Percentiles rank a stretch among this genome's conserved stretches.
These are phyloP conservation scores for Sapajus apella DNA, from an alignment of 2,113 vertebrate genomes.

Conservation along the genomic window DNA sequence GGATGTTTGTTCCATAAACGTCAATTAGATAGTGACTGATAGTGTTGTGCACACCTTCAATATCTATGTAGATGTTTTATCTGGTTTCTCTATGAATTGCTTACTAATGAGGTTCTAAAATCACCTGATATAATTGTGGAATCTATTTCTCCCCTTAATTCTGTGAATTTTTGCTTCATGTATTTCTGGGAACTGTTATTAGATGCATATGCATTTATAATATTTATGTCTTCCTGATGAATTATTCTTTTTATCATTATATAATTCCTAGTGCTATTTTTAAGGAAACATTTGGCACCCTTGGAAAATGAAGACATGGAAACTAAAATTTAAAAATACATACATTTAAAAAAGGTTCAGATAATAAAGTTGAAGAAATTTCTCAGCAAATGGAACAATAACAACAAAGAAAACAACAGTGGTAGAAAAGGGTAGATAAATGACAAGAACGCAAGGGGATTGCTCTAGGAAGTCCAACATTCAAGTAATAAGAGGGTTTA, in stretches of 20 bases:
- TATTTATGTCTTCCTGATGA: background rate
- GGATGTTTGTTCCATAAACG: background rate
- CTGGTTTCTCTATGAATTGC: background rate
- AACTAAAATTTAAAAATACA: background rate
- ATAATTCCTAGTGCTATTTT: background rate
- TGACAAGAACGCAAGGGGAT: background rate
- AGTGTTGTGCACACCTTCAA: background rate
- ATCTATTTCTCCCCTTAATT: background rate
- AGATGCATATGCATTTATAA: background rate
- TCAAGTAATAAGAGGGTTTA: background rate
- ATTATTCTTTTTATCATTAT: background rate
- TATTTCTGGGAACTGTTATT: background rate
- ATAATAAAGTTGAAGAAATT: background rate
- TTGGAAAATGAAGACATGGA: background rate
- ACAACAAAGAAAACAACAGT: background rate
- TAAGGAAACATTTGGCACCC: background rate
- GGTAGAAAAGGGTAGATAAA: background rate
- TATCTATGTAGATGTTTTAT: background rate
- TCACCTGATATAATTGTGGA: background rate
- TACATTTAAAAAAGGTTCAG: background rate
- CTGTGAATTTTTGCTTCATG: background rate
- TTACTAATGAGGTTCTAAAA: background rate
- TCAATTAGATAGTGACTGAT: background rate
- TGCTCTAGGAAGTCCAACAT: background rate
- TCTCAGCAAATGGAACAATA: background rate